Conservation (phyloP, 2,888 invertebrate genomes). For the Pocota personata region DNA sequence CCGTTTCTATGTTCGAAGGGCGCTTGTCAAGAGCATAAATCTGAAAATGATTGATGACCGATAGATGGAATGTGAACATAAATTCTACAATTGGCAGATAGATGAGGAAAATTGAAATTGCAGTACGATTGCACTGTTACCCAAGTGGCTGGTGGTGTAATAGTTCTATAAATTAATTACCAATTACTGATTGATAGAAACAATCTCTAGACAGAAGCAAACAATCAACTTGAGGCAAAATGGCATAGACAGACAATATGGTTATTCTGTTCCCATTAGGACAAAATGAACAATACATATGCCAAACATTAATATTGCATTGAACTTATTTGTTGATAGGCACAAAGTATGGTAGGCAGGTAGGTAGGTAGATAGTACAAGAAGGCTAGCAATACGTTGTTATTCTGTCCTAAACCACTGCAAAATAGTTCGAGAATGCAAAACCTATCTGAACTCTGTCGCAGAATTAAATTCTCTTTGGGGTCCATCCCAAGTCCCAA, state of each 20-base stretch:
- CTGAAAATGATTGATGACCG: constrained; percentile 61
- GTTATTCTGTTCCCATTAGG: neutral
- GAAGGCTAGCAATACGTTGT: too few species aligned
- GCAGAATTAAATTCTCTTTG: too few species aligned
- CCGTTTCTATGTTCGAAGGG: constrained; percentile 31
- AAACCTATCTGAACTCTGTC: too few species aligned
- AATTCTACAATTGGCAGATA: constrained; percentile 57
- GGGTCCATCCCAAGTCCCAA: too few species aligned
- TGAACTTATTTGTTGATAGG: too few species aligned
- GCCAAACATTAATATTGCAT: too few species aligned
- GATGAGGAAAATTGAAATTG: constrained; percentile 43
- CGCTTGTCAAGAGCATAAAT: constrained; percentile 56
- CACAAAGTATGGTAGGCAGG: too few species aligned
- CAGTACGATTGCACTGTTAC: constrained; percentile 10
- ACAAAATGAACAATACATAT: too few species aligned
- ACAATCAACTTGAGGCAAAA: neutral
- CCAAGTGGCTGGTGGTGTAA: neutral
- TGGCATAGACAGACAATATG: neutral
- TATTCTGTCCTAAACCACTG: too few species aligned
- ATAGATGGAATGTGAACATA: constrained; percentile 45
- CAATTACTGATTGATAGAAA: neutral
- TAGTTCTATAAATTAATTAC: neutral
- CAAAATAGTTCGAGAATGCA: too few species aligned
- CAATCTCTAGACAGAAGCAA: neutral
- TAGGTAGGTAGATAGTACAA: too few species aligned